Evolutionary conservation across 2,888 invertebrate genomes (phyloP), one percentile per base, ranked within the genome.

Genomic region (Eudemis profundana): DNA sequence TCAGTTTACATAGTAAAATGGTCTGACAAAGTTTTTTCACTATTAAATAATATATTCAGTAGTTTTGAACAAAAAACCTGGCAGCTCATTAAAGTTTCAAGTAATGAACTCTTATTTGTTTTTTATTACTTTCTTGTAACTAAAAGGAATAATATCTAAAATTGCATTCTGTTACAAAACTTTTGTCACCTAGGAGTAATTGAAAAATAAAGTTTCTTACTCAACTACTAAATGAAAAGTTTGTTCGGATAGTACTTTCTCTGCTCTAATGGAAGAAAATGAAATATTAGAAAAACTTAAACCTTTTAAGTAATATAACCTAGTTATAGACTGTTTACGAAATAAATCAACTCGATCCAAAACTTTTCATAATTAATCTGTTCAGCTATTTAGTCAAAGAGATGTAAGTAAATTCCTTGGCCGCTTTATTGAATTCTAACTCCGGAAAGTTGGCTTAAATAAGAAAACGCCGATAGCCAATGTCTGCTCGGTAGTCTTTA

Each of bases 331-430:
- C 17, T 29, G 42, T 29, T 56, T 12, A 44, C 42, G 29, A 29
- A 56, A 21, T 27, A 44, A 64, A 44, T 36, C 3, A 59, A 51
- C 42, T 42, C 36, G 23, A 36, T 27, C 29, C 10, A 8, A 66
- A 66, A 44, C n/a, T 54, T 42, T 21, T 46, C 82, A 82, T 89
- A 88, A 89, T 90, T 89, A 90, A 90, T 90, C 86, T 85, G 84
- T 85, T 86, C 81, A 88, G 85, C 84, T 86, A 87, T 90, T 90
- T 89, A 89, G 86, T 87, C 89, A 88, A 88, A 90, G 87, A 84
- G 84, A 85, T 70, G 66, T 61, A 73, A 86, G 82, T 83, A 81
- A 89, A 88, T 87, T 87, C 87, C 87, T 84, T 81, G 82, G 81
- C 80, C 77, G 85, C 88, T 87, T 89, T 88, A 88, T 88, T 89